Base-by-base conservation (phyloP, 2,797 vertebrate genomes). In the Enteromius mattozi region DNA sequence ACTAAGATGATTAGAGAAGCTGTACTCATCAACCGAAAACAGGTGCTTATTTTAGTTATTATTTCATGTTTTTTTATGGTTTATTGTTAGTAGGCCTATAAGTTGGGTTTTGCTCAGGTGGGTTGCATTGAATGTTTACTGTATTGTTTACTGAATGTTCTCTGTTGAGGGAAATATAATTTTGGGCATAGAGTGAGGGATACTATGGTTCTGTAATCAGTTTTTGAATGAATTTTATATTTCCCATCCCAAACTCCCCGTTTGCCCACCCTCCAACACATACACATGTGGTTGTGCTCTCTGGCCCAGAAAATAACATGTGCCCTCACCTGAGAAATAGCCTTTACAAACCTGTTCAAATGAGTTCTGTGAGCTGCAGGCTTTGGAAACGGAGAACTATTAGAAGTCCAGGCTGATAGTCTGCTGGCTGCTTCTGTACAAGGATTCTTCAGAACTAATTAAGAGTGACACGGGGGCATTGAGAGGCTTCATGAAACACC, bases 371-470 rank as follows among this genome's bases (percentile, higher is more conserved):
- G 86, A 80, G 81, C 88, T 84, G 75, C 45, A 13, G 88, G 90
- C 75, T 63, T 84, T 54, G 74, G 61, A 85, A 79, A 88, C 86
- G 78, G 30, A 82, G 80, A 79, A 37, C 84, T 13, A 1, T 78
- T 85, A 86, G 88, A 90, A 42, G 13, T 65, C 83, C 86, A 3
- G 63, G 70, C 45, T 49, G 61, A 74, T 42, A 65, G 40, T 17
- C 42, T 71, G 63, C 74, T 75, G 75, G 83, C 56, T 40, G 71
- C 69, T 75, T 86, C 71, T 86, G 47, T 70, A 88, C 88, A 87
- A 88, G 88, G 89, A 87, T 86, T 70, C 87, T 85, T 87, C 79
- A 42, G 24, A 86, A 89, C 77, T 91, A 86, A 85, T 88, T 83
- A 89, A 84, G 80, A 54, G 80, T 86, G 79, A 85, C 76, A 78